Conservation (phyloP, 2,113 vertebrate species). For the Rhea americana region DNA sequence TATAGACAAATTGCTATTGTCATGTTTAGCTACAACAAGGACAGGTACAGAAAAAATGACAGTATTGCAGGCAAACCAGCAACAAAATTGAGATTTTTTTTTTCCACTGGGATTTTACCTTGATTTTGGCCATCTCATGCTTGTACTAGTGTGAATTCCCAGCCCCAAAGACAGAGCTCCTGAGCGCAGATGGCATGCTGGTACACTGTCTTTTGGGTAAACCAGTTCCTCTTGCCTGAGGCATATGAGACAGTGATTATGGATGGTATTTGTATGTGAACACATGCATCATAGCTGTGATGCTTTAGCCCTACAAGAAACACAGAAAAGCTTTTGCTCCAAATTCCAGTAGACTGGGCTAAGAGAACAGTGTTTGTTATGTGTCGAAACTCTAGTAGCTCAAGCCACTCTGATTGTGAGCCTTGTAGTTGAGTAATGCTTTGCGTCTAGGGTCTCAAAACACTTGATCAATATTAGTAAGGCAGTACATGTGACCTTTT, state of each 20-base stretch:
- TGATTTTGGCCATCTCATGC: not conserved
- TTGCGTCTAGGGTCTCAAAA: not conserved
- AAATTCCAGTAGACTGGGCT: not conserved
- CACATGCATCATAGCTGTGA: not conserved
- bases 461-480: rapidly evolving
- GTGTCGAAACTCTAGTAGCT: not conserved
- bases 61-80: not conserved
- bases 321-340: not conserved
- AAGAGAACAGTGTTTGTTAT: not conserved
- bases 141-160: rapidly evolving
- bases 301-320: not conserved
- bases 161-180: not conserved
- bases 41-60: not conserved
- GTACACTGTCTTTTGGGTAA: not conserved
- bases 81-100: not conserved
- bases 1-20: not conserved
- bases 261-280: not conserved
- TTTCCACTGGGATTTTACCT: not conserved
- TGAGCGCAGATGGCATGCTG: not conserved
- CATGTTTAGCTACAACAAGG: not conserved
- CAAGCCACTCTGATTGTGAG: not conserved
- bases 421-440: not conserved
- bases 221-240: not conserved
- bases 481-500: not conserved
- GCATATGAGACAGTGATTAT: no score